A percentile compares a stretch with the other conserved stretches of the same genome.
Evolutionary conservation across 2,113 vertebrate genomes (phyloP).

Genomic region (Chloroceryle aenea): DNA sequence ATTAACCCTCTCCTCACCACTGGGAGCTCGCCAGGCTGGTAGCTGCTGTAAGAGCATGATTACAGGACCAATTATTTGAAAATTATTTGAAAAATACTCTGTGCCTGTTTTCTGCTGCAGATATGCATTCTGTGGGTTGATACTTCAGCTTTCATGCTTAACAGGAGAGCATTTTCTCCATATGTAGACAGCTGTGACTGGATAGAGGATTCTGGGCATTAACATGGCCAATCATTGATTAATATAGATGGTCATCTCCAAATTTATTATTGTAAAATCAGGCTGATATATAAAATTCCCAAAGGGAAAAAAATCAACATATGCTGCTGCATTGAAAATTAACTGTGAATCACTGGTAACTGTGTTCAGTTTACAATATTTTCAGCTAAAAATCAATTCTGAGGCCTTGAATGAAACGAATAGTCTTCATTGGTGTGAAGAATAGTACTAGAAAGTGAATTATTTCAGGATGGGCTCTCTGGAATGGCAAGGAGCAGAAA

Average conservation of each 20-base stretch:
- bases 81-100: neutral
- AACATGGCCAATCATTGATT: neutral
- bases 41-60: neutral
- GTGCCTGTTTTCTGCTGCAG: neutral
- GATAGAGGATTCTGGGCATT: neutral
- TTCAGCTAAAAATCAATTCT: neutral
- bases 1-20: neutral
- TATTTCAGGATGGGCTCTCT: conserved; percentile 10
- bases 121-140: neutral
- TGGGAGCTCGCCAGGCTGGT: neutral
- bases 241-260: neutral
- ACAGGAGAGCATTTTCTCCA: neutral
- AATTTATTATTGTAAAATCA: neutral
- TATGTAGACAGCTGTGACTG: neutral
- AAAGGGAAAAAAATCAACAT: conserved; percentile 15
- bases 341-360: neutral
- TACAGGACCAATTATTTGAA: neutral
- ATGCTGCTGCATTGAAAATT: neutral
- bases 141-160: neutral
- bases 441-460: neutral
- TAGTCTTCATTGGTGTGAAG: neutral
- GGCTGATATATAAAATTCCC: neutral
- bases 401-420: neutral
- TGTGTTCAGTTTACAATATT: neutral
- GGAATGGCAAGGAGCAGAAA: neutral